Evolutionary conservation across 2,113 vertebrate species (phyloP), one percentile per base, ranked within the genome.

Genomic region (Delphinus delphis): DNA sequence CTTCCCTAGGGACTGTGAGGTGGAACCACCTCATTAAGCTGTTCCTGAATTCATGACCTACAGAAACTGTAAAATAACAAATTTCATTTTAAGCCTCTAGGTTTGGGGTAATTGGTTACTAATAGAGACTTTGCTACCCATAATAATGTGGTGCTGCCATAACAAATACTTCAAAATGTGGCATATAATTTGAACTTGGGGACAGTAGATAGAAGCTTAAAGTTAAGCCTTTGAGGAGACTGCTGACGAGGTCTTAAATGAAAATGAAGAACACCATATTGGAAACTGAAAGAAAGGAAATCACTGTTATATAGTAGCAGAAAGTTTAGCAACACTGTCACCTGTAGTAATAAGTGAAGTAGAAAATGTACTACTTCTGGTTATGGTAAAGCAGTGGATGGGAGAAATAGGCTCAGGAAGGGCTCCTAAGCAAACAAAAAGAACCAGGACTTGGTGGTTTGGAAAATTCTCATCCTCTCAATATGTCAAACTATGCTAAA

Each of bases 251-350:
- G 11, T 44, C 53, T 92, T 80, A 86, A 86, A 79, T 71, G 26
- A 71, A 95, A 70, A 79, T 91, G 77, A 94, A 88, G 63, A 95
- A 31, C 79, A 86, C 41, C 14, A 33, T 62, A 21, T 71, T 91
- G 28, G 41, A 86, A 95, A 53, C n/a, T 86, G 41, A 41, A 41
- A 73, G 21, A 67, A 86, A 55, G n/a, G 44, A 67, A 80, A 44
- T 92, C n/a, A 33, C 60, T 88, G 4, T 70, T 95, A 23, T 10
- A 5, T 53, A 55, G 44, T 58, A 31, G 20, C 82, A 81, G n/a
- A 71, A 81, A 65, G 83, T 63, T 87, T 65, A 81, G 55, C 89
- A 65, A 67, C 23, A 55, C 3, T 36, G 17, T 92, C 20, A 95
- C 5, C 20, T 95, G 23, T 41, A 80, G 11, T 55, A 53, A 55